phyloP scores from a whole-genome alignment of 1,140 invertebrate species.

The Ptiloglossa arizonensis region DNA sequence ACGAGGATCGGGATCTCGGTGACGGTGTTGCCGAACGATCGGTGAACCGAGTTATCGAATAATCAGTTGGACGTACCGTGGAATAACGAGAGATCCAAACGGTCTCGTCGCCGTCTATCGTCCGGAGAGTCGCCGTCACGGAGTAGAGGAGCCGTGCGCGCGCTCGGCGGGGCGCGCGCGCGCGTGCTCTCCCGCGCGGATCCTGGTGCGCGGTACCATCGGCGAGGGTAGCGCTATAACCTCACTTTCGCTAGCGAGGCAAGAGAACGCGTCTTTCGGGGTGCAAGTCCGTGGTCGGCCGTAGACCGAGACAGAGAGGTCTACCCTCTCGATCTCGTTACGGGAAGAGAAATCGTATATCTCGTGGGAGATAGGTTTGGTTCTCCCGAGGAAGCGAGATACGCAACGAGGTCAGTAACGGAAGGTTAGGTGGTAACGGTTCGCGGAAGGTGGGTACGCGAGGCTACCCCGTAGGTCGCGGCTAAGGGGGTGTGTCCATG shows the following conservation, averaged over 20 bases:
- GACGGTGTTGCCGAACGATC: not conserved
- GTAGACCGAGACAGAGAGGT: no score
- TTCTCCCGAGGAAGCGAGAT: no score
- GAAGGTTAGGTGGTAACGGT: constrained; percentile 29
- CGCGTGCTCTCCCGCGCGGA: constrained; percentile 38
- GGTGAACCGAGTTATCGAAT: not conserved
- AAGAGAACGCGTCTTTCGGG: not conserved
- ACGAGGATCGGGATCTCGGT: not conserved
- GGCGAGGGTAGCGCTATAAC: constrained; percentile 47
- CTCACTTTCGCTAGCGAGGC: constrained; percentile 40
- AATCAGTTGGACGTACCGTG: not conserved
- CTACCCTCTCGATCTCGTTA: no score
- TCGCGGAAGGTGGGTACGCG: constrained; percentile 31
- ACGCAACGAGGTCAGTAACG: constrained; percentile 30
- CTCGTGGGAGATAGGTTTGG: no score
- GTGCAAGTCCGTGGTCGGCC: no score
- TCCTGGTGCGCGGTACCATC: constrained; percentile 44
- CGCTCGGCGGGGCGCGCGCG: constrained; percentile 21
- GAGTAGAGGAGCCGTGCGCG: constrained; percentile 46
- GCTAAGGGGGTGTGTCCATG: constrained; percentile 68
- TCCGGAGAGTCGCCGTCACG: constrained; percentile 26
- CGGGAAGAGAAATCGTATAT: no score
- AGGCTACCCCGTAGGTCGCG: not conserved
- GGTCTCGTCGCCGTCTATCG: constrained; percentile 31
- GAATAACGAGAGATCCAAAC: not conserved